A percentile compares a stretch with the other conserved stretches of the same genome.
Conservation (phyloP, 2,797 vertebrate species). For the Sebastes variabilis region DNA sequence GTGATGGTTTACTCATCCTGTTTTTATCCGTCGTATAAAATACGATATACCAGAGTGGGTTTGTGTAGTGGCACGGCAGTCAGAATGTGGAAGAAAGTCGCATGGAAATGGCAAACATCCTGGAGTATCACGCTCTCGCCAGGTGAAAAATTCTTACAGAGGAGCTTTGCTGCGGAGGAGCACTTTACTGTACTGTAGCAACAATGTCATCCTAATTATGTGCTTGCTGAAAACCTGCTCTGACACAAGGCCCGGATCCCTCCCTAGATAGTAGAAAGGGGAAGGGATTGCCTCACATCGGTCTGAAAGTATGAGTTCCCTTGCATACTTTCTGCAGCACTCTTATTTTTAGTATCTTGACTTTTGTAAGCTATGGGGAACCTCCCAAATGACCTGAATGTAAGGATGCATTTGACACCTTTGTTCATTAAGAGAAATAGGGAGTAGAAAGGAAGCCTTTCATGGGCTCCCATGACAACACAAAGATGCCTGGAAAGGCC, state of each 20-base stretch:
- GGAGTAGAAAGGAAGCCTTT: constrained; percentile 68
- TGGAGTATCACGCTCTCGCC: constrained; percentile 20
- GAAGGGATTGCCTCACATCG: constrained; percentile 35
- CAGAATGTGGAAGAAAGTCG: constrained; percentile 7
- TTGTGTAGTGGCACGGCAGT: not conserved
- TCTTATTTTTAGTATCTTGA: constrained; percentile 79
- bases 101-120: constrained; percentile 35
- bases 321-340: constrained; percentile 51
- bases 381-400: constrained; percentile 77
- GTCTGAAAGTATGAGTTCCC: constrained; percentile 40
- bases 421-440: constrained; percentile 82
- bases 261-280: constrained; percentile 47
- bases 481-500: constrained; percentile 46
- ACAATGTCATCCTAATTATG: constrained; percentile 78
- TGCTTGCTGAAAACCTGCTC: constrained; percentile 56
- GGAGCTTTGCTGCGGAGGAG: constrained; percentile 39
- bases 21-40: constrained; percentile 18
- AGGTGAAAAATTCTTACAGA: constrained; percentile 55
- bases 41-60: not conserved
- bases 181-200: constrained; percentile 42
- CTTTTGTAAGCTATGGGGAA: constrained; percentile 65
- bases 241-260: constrained; percentile 36
- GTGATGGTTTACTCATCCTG: not conserved
- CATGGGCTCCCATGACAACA: constrained; percentile 71
- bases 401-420: constrained; percentile 79